phyloP scores from a whole-genome alignment of 2,888 invertebrate species.

The Pseudococcus viburni region DNA sequence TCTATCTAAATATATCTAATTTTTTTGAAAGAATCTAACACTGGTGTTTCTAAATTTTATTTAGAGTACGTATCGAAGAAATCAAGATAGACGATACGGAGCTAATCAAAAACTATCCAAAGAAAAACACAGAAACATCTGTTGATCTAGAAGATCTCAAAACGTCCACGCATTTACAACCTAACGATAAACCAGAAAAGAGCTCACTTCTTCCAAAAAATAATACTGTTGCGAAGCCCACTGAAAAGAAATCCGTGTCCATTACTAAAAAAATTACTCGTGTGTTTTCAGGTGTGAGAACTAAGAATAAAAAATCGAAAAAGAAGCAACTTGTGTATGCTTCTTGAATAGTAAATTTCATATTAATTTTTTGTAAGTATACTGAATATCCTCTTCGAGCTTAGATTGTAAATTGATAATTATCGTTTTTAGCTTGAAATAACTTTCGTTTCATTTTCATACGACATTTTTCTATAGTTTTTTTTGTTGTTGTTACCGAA shows the following conservation, averaged over 20 bases:
- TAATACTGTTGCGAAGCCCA: no score
- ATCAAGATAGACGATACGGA: background rate
- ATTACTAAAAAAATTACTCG: background rate
- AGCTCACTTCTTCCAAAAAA: background rate
- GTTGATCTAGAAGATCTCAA: background rate
- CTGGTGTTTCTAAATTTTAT: background rate
- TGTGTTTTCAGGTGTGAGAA: background rate
- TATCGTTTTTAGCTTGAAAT: background rate
- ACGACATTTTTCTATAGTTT: background rate
- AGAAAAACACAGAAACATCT: background rate
- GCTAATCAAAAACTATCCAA: background rate
- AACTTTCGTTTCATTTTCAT: constrained; percentile 25
- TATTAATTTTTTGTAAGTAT: background rate
- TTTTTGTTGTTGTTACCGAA: background rate
- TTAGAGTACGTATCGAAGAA: constrained; percentile 32
- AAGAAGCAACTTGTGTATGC: background rate
- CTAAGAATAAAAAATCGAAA: background rate
- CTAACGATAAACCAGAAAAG: background rate
- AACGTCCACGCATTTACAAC: background rate
- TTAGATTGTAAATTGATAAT: background rate
- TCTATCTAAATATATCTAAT: background rate
- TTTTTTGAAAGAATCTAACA: background rate
- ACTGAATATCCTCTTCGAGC: background rate
- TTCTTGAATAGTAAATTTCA: background rate
- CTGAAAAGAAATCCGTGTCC: background rate